phyloP scores from a whole-genome alignment of 1,140 invertebrate genomes.

The Aphidius gifuensis region DNA sequence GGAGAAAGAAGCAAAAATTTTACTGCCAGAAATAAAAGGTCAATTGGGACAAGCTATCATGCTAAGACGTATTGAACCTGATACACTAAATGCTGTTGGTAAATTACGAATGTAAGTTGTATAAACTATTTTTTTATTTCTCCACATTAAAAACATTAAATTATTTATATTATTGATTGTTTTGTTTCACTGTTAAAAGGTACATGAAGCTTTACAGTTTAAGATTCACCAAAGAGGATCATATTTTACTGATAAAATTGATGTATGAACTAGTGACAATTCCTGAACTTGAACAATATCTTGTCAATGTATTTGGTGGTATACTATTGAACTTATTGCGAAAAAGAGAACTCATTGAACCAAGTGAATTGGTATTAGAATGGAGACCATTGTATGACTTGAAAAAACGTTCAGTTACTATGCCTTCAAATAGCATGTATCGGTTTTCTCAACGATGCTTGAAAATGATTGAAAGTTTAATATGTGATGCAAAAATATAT shows the following conservation, averaged over 20 bases:
- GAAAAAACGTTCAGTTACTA: constrained; percentile 52
- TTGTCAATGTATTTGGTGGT: constrained; percentile 68
- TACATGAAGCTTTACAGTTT: constrained; percentile 81
- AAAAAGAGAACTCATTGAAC: constrained; percentile 72
- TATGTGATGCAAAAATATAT: constrained; percentile 43
- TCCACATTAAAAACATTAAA: neutral
- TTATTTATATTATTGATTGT: constrained; percentile 12
- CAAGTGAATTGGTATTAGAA: constrained; percentile 76
- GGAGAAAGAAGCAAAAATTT: constrained; percentile 61
- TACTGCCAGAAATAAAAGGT: constrained; percentile 65
- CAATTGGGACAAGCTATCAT: constrained; percentile 67
- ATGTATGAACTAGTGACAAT: constrained; percentile 75
- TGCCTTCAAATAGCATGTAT: constrained; percentile 58
- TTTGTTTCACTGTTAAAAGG: constrained; percentile 53
- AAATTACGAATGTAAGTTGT: constrained; percentile 62
- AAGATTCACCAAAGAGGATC: constrained; percentile 88
- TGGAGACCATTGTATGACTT: constrained; percentile 85
- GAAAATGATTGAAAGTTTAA: constrained; percentile 35
- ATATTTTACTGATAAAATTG: constrained; percentile 82
- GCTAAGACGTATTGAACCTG: constrained; percentile 67
- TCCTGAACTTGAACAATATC: constrained; percentile 71
- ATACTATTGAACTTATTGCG: constrained; percentile 57
- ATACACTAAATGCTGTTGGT: constrained; percentile 61
- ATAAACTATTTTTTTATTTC: constrained; percentile 8
- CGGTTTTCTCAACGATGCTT: constrained; percentile 57